phyloP scores from a whole-genome alignment of 2,113 vertebrate species.

The Phyllopteryx taeniolatus region DNA sequence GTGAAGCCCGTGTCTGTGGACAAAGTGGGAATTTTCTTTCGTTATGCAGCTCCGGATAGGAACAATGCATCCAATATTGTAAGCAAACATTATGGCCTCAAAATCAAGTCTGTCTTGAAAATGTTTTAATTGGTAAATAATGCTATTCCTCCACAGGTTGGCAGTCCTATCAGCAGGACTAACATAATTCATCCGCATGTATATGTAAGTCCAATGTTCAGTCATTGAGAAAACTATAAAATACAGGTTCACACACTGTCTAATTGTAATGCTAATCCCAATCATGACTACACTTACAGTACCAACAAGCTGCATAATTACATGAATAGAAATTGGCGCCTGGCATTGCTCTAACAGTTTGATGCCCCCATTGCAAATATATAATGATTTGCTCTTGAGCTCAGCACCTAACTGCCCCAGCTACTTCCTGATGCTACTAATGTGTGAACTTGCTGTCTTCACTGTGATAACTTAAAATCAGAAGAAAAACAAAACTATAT shows the following conservation, averaged over 20 bases:
- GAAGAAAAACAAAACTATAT: no score
- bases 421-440: no score
- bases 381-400: no score
- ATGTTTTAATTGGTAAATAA: background rate
- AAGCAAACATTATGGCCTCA: conserved; percentile 44
- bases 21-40: conserved; percentile 95
- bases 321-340: no score
- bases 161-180: conserved; percentile 91
- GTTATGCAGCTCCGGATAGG: conserved; percentile 93
- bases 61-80: conserved; percentile 90
- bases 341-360: no score
- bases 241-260: background rate
- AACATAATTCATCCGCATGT: conserved; percentile 98
- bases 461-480: no score
- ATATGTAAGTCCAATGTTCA: conserved; percentile 82
- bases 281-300: background rate
- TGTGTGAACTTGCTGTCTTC: no score
- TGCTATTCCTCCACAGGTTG: conserved; percentile 75
- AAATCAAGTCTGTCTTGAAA: background rate
- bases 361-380: no score
- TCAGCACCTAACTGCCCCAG: no score
- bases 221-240: background rate
- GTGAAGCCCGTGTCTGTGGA: conserved; percentile 96
- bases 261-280: background rate
- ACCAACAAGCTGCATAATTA: no score